A percentile compares a stretch with the other conserved stretches of the same genome.
These are phyloP conservation scores for Orgyia antiqua DNA, from an alignment of 2,888 invertebrate genomes.

Conservation along the genomic window DNA sequence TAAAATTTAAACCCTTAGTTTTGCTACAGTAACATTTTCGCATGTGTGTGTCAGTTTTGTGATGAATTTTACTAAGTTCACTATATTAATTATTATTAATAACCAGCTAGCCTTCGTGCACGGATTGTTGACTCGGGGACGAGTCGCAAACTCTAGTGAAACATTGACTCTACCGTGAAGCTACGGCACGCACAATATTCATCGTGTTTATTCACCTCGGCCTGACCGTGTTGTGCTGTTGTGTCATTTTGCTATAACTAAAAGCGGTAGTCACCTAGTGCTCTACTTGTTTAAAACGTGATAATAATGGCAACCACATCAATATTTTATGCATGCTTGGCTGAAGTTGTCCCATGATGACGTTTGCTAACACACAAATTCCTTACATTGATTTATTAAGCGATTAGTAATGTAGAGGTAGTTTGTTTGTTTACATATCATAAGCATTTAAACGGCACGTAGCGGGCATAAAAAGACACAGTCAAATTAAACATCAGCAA, in stretches of 20 bases:
- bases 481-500: too few relatives aligned
- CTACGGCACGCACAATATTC: slow-evolving; percentile 63
- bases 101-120: slow-evolving; percentile 39
- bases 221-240: slow-evolving; percentile 34
- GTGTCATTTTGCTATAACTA: slow-evolving; percentile 35
- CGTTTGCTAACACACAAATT: slow-evolving; percentile 19
- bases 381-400: slow-evolving; percentile 1
- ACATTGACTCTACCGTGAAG: slow-evolving; percentile 45
- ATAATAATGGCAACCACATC: slow-evolving; percentile 52
- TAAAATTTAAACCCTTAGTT: slow-evolving; percentile 12
- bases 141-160: slow-evolving; percentile 49
- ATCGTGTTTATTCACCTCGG: slow-evolving; percentile 48
- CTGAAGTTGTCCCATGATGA: slow-evolving; percentile 15
- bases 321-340: slow-evolving; percentile 21
- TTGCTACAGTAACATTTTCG: slow-evolving; percentile 4
- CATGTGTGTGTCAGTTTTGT: slow-evolving; percentile 7
- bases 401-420: too few relatives aligned
- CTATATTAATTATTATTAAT: slow-evolving; percentile 41
- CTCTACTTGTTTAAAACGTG: slow-evolving; percentile 38
- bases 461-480: too few relatives aligned
- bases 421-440: too few relatives aligned
- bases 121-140: slow-evolving; percentile 52
- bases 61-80: slow-evolving; percentile 18
- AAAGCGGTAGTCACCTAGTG: slow-evolving; percentile 40
- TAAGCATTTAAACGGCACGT: too few relatives aligned